Percentiles rank a stretch among this genome's conserved stretches.
phyloP scores from a whole-genome alignment of 1,140 invertebrate genomes.

The Sipha flava region DNA sequence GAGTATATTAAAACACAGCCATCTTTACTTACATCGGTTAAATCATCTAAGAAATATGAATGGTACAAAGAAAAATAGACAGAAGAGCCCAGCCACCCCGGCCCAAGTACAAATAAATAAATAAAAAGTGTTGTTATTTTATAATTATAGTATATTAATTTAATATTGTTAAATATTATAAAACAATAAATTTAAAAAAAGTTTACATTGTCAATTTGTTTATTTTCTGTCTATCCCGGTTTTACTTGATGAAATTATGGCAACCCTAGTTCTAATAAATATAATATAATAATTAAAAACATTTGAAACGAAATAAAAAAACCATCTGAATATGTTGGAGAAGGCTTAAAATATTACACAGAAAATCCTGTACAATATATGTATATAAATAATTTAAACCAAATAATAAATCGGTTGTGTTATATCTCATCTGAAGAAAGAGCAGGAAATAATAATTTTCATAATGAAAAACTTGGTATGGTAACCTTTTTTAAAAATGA shows the following conservation, averaged over 20 bases:
- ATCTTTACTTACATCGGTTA: not conserved
- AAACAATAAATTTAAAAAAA: not conserved
- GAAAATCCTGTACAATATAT: too few species aligned
- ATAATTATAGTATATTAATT: not conserved
- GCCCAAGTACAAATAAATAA: not conserved
- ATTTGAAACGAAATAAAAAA: too few species aligned
- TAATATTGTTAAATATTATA: not conserved
- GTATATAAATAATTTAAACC: too few species aligned
- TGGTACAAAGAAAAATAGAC: not conserved
- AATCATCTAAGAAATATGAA: not conserved
- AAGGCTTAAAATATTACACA: too few species aligned
- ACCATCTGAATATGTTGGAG: too few species aligned
- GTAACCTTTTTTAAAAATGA: too few species aligned
- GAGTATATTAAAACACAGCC: not conserved
- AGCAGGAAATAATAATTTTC: too few species aligned
- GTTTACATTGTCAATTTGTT: not conserved
- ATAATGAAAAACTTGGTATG: too few species aligned
- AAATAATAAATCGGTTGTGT: too few species aligned
- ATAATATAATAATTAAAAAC: too few species aligned
- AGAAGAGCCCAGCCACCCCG: not conserved
- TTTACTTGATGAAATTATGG: not conserved
- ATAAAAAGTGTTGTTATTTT: not conserved
- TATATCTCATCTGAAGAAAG: too few species aligned
- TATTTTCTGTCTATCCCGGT: not conserved
- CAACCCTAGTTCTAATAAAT: not conserved